Percentiles rank a stretch among this genome's conserved stretches.
These are phyloP conservation scores for Oceanites oceanicus DNA, from an alignment of 2,113 vertebrate genomes.

Conservation along the genomic window DNA sequence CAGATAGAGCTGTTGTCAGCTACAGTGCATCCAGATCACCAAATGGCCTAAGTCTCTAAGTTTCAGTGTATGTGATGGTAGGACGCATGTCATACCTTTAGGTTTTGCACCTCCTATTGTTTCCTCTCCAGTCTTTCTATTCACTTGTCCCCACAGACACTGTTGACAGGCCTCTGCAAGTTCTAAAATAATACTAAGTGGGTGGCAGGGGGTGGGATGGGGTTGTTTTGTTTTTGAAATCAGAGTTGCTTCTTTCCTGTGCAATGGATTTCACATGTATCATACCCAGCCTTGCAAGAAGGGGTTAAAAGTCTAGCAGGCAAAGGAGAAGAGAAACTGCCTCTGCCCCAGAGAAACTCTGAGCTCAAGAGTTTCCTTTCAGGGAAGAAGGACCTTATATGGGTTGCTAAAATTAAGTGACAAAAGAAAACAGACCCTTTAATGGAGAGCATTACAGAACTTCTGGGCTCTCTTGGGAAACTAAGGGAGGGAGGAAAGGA, in stretches of 20 bases:
- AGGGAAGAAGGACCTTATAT: not conserved
- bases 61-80: not conserved
- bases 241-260: not conserved
- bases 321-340: slow-evolving; percentile 23
- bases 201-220: not conserved
- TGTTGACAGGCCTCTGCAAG: not conserved
- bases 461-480: not conserved
- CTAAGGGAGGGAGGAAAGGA: not conserved
- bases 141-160: not conserved
- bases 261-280: not conserved
- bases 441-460: not conserved
- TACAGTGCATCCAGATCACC: not conserved
- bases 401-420: not conserved
- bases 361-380: not conserved
- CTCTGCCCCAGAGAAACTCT: not conserved
- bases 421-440: not conserved
- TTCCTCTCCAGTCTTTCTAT: not conserved
- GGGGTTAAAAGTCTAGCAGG: not conserved
- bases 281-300: not conserved
- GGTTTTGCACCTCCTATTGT: not conserved
- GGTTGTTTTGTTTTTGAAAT: not conserved
- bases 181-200: not conserved
- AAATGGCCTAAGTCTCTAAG: not conserved
- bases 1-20: not conserved
- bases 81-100: not conserved